Base-by-base conservation (phyloP, 2,113 vertebrate genomes). In the Typhlomys cinereus region DNA sequence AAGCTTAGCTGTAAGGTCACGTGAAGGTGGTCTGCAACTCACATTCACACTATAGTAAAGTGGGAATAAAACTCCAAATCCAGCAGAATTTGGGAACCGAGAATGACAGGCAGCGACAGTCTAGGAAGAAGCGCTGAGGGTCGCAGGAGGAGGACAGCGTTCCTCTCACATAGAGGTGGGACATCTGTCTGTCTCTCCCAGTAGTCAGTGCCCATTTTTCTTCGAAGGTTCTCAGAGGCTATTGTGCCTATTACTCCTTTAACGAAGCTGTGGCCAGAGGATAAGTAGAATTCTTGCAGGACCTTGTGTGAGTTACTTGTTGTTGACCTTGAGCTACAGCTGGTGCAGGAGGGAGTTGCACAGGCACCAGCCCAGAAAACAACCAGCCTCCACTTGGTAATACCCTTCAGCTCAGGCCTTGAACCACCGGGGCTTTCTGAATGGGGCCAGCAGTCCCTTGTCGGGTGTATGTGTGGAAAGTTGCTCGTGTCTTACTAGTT, bases 401-500 rank as follows among this genome's bases (percentile, higher is more conserved):
- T 41, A 41, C 59, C 74, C 9, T 41, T 23, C 25, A 46, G 34
- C 21, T 57, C 1, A 4, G 4, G 21, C 7, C 25, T 46, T 75
- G 62, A 52, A 3, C 0, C 23, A 27, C 21, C 0, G 46, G 48
- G n/a, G 12, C 7, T 85, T 67, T 69, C 59, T 54, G 61, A 89
- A 84, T 5, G 34, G 4, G 69, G 12, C 23, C 27, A 20, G 23
- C 6, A n/a, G 21, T 57, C 44, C 62, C 25, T 1, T 61, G 39
- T 39, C 7, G n/a, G 69, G 52, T 2, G 2, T 0, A 0, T 4
- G 8, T 1, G 3, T 0, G 1, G 34, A 7, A 4, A 7, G 29
- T 25, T 20, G 15, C 4, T 73, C 36, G 13, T 20, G 29, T 17
- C 3, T n/a, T 44, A 15, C 52, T 52, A 18, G 48, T 36, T 25